Evolutionary conservation across 2,113 vertebrate species (phyloP).

Genomic region (Atherinomorus stipes): DNA sequence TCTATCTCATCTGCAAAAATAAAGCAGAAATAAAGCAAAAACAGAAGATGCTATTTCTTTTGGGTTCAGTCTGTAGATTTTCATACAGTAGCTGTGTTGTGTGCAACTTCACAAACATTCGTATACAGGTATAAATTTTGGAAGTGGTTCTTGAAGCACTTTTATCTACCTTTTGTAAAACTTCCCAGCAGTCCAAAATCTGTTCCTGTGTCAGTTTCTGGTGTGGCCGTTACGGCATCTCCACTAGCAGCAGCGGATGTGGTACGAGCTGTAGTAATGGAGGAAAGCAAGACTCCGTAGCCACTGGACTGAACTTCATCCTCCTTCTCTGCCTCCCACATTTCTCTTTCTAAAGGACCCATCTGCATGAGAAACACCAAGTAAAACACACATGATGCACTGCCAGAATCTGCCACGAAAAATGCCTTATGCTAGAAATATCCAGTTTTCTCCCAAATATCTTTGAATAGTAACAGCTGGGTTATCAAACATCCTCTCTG

Average conservation of each 20-base stretch:
- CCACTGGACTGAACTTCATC: slow-evolving; percentile 63
- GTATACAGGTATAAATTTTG: background rate
- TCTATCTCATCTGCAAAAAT: slow-evolving; percentile 34
- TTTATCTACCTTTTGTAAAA: slow-evolving; percentile 36
- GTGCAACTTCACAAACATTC: too few species aligned
- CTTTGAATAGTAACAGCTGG: too few species aligned
- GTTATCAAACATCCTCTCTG: too few species aligned
- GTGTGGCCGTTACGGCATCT: slow-evolving; percentile 20
- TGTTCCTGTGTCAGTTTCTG: slow-evolving; percentile 67
- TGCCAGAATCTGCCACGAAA: too few species aligned
- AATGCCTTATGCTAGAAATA: too few species aligned
- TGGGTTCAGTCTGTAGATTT: background rate
- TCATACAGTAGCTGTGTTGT: too few species aligned
- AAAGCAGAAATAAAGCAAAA: background rate
- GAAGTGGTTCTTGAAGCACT: background rate
- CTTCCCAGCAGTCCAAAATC: slow-evolving; percentile 68
- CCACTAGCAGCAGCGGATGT: background rate
- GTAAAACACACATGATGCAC: too few species aligned
- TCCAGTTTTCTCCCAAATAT: too few species aligned
- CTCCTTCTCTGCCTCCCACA: slow-evolving; percentile 57
- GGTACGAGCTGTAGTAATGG: background rate
- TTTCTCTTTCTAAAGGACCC: slow-evolving; percentile 36
- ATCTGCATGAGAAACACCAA: slow-evolving; percentile 8
- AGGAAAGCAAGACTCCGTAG: slow-evolving; percentile 35
- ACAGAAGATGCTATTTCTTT: background rate